A percentile compares a stretch with the other conserved stretches of the same genome.
Conservation (phyloP, 2,113 vertebrate genomes). For the Chrysemys picta region DNA sequence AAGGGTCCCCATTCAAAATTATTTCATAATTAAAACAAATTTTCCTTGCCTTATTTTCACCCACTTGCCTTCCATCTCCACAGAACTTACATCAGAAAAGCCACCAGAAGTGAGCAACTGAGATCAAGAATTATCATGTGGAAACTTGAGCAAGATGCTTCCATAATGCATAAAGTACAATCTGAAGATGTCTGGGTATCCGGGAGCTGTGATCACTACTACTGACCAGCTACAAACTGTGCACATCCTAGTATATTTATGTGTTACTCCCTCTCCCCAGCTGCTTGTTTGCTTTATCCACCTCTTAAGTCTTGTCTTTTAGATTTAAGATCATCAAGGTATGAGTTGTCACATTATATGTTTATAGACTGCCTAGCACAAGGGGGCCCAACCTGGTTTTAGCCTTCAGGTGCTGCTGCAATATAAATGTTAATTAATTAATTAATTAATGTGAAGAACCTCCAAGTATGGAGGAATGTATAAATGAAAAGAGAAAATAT, state of each 20-base stretch:
- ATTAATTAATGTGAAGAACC: background rate
- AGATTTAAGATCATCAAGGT: background rate
- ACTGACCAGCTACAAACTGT: background rate
- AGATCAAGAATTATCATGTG: background rate
- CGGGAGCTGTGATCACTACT: background rate
- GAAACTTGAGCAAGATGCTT: background rate
- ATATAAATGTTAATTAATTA: background rate
- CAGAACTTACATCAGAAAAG: background rate
- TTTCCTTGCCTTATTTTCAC: background rate
- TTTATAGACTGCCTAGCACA: background rate
- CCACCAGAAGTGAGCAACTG: background rate
- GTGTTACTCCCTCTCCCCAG: background rate
- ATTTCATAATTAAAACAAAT: background rate
- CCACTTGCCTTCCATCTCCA: background rate
- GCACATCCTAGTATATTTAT: background rate
- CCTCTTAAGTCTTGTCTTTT: background rate
- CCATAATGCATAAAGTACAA: background rate
- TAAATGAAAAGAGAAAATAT: background rate
- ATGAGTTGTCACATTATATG: background rate
- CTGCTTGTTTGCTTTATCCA: background rate
- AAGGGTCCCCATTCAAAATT: background rate
- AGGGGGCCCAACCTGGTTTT: background rate
- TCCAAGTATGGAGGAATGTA: background rate
- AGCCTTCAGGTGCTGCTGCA: background rate
- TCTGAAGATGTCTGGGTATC: background rate